These are phyloP conservation scores for Sarcophaga peregrina DNA, from an alignment of 1,140 invertebrate species.

Conservation along the genomic window DNA sequence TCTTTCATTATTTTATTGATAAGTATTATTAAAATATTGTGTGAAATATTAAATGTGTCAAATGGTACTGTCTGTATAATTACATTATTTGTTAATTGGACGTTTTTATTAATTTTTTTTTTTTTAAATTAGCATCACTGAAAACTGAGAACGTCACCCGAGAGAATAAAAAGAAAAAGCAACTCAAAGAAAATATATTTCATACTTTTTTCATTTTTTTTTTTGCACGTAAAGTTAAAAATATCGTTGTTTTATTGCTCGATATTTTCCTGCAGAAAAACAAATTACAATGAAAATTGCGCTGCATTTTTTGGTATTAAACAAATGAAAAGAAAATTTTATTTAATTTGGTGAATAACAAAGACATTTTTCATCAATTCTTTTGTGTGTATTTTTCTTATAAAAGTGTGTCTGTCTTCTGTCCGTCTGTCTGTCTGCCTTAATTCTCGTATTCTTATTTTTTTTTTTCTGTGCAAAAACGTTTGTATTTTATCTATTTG, in stretches of 20 bases:
- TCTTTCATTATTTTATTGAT: too few relatives aligned
- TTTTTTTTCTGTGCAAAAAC: conserved; percentile 10
- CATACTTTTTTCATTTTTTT: conserved; percentile 23
- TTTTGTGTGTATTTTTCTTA: conserved; percentile 13
- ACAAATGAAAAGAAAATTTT: conserved; percentile 8
- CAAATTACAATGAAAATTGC: conserved; percentile 11
- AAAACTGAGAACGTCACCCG: conserved; percentile 25
- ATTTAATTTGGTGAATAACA: conserved; percentile 18
- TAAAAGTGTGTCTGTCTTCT: neutral
- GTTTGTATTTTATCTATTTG: neutral
- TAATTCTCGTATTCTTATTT: conserved; percentile 24
- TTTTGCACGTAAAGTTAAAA: conserved; percentile 29
- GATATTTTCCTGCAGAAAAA: conserved; percentile 5
- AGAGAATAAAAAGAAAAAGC: conserved; percentile 25
- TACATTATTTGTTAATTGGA: too few relatives aligned
- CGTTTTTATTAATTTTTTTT: neutral
- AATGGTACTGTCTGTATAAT: too few relatives aligned
- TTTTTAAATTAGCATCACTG: neutral
- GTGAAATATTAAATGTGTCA: too few relatives aligned
- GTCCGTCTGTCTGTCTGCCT: neutral
- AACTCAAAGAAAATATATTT: conserved; percentile 26
- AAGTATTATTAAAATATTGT: too few relatives aligned
- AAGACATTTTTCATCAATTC: conserved; percentile 16
- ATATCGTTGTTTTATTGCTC: conserved; percentile 30
- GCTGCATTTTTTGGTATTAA: conserved; percentile 16